Evolutionary conservation across 2,113 vertebrate genomes (phyloP), one percentile per base, ranked within the genome.

Genomic region (Furnarius figulus): DNA sequence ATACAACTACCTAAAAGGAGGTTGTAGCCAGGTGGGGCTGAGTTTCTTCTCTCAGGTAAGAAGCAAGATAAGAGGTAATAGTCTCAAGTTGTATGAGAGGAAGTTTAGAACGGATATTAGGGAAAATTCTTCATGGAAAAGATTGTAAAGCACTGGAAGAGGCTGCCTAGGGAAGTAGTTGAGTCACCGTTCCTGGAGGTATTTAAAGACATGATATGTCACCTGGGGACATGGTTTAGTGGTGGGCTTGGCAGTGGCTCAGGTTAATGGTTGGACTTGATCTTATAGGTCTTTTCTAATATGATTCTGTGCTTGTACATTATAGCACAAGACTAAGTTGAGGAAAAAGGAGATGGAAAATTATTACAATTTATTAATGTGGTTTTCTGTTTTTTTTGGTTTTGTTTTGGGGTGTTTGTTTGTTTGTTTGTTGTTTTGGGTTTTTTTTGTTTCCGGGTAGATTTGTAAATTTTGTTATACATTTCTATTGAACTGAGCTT

Each of bases 391-490:
- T 1, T 0, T 10, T 75, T 89, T 50, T 13, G 14, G 40, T 40
- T 87, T 21, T 2, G n/a, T n/a, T n/a, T n/a, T n/a, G n/a, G n/a
- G n/a, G n/a, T n/a, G n/a, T n/a, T n/a, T n/a, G n/a, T n/a, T n/a
- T n/a, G n/a, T n/a, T n/a, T n/a, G n/a, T n/a, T n/a, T n/a, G n/a
- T n/a, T n/a, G n/a, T n/a, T n/a, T n/a, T n/a, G n/a, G n/a, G n/a
- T n/a, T n/a, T 14, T 1, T 0, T 12, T 72, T 87, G 47, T 84
- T 14, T 2, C 9, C 13, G 52, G 6, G 5, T 72, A 37, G 9
- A 55, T 9, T 63, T 84, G 67, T 65, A 42, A 0, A 15, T 62
- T 66, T 62, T 62, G 2, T 42, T 46, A 40, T 2, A 66, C 5
- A 25, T 55, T 74, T 78, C 9, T 77, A 44, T 11, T 81, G 8